Conservation (phyloP, 2,113 vertebrate species). For the Heptranchias perlo region DNA sequence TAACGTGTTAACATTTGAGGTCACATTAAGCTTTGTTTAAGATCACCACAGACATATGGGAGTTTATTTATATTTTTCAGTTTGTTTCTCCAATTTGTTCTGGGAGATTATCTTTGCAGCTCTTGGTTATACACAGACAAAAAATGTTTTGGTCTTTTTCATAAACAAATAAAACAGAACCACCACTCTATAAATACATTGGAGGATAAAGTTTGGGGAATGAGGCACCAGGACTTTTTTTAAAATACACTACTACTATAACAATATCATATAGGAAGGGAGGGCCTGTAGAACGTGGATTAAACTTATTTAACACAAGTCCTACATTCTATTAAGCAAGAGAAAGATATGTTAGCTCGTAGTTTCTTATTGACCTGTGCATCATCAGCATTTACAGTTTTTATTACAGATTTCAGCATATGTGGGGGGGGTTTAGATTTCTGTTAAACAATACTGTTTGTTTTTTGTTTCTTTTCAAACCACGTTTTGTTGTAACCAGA, state of each 20-base stretch:
- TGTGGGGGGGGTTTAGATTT: no score
- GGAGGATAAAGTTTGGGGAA: neutral
- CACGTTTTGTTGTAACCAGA: no score
- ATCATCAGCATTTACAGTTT: no score
- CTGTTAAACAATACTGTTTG: no score
- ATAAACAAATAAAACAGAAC: no score
- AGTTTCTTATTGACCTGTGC: no score
- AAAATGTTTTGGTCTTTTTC: neutral
- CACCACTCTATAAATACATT: no score
- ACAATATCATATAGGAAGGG: neutral
- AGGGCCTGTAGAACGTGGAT: neutral
- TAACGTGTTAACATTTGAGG: neutral
- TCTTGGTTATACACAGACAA: neutral
- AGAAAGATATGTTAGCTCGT: no score
- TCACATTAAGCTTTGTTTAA: neutral
- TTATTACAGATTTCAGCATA: no score
- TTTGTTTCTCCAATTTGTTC: neutral
- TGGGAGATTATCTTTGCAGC: neutral
- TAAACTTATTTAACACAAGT: neutral
- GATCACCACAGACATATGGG: neutral
- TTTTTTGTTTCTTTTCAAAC: no score
- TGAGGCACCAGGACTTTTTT: neutral
- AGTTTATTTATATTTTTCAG: neutral
- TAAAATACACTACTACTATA: neutral
- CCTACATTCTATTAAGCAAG: no score